Evolutionary conservation across 2,797 vertebrate species (phyloP), one percentile per base, ranked within the genome.

Genomic region (Meriones psammophilus): DNA sequence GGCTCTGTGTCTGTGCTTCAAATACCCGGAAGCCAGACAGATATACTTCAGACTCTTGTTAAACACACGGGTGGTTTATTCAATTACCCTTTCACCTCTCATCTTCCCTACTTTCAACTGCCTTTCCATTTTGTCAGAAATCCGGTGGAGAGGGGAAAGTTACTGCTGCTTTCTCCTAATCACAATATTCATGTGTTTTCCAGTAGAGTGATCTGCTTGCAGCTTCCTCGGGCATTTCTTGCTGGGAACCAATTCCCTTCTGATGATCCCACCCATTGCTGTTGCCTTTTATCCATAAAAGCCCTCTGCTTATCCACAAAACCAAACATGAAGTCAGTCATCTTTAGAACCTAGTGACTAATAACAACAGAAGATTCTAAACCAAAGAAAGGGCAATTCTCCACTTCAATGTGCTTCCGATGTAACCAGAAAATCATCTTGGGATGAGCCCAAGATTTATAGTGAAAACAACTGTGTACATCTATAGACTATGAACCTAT

Each of bases 341-440:
- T 64, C 66, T 60, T 5, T 36, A 54, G 3, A 33, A 71, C 33
- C 18, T 50, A 85, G 17, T 88, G 22, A 94, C 80, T 86, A 85
- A 94, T 88, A 84, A 91, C 42, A 93, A 92, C 54, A 58, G 12
- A 88, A 94, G 30, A 68, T n/a, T 87, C 69, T 87, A 87, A 28
- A 62, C 39, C 14, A 64, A 81, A 76, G 86, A 89, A 71, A 58
- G 17, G 69, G 74, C 24, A 81, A 33, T 33, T 94, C 50, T 69
- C 88, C 22, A 89, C 64, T 78, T 93, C 78, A 94, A 94, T 76
- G 42, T 73, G n/a, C 68, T 92, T 92, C 22, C 64, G 46, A 56
- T 92, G 92, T 76, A 95, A 93, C 28, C 20, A 91, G 36, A 96
- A 93, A 83, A 95, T 83, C 60, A 88, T 33, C 78, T 79, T 86